Evolutionary conservation across 2,113 vertebrate species (phyloP), one percentile per base, ranked within the genome.

Genomic region (Leptobrachium leishanense): DNA sequence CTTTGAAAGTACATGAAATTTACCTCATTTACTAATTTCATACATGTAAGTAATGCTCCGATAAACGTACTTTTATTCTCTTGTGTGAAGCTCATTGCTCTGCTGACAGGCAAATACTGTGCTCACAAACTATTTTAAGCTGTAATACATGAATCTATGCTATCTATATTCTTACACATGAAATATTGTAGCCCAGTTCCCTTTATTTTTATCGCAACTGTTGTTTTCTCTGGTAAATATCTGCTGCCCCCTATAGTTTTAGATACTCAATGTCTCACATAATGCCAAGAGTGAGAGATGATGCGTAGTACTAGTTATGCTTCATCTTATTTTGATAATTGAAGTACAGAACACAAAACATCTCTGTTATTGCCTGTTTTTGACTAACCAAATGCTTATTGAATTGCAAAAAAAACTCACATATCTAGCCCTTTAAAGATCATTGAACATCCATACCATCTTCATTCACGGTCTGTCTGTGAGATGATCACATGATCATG

Each of bases 191-290:
- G 41, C 5, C 3, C 12, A 11, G 42, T 6, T 43, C 5, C 43
- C 46, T 65, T 31, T 31, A 31, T 31, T 1, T 79, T 10, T 40
- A 65, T 83, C 68, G 15, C 2, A 20, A 76, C 70, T 78, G 11
- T 42, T 68, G 15, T n/a, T 54, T 50, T 79, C 83, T 76, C 76
- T 83, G 73, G 82, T 90, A 89, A 86, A 90, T 85, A 87, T 93
- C 87, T 94, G 91, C 92, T 95, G 92, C 91, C 92, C 91, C 86
- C 94, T 94, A 85, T 91, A 90, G 92, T 92, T 57, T 89, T 82
- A 76, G 6, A 13, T 88, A 50, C 74, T 43, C 71, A 84, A 71
- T 81, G 59, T 15, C 76, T 50, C 46, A 50, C 4, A 50, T 50
- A 8, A 50, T 50, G 8, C 8, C 4, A 50, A 50, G 8, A 50